Evolutionary conservation across 2,113 vertebrate genomes (phyloP), one percentile per base, ranked within the genome.

Genomic region (Pterocles orientalis): DNA sequence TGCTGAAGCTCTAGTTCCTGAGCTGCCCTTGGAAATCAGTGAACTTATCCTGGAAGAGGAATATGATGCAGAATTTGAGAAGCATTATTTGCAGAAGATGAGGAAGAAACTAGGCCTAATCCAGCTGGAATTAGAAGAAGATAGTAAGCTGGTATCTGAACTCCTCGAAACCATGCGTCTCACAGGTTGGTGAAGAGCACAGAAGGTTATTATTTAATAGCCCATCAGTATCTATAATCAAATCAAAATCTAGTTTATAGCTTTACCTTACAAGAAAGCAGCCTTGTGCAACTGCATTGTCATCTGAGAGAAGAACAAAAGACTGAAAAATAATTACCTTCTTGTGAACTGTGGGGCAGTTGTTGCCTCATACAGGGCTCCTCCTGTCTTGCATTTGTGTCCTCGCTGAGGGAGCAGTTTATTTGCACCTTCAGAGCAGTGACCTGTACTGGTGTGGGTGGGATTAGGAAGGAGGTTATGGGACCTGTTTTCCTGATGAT

Each of bases 81-180:
- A 86, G 28, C 98, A 98, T 90, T 99, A 99, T 97, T 95, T 99
- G 78, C 96, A 97, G 51, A 99, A 98, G 96, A 99, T 99, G 99
- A 99, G 99, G 93, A 98, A 97, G 92, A 99, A 99, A 96, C 97
- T 99, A 95, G 99, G 99, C 75, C 97, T 99, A 5, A 94, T 99
- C 92, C 97, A 82, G 2, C 96, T 97, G 28, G 97, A 98, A 70
- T 98, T 98, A 45, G 98, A 99, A 7, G 99, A 98, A 24, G 99
- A 99, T 10, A 95, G 95, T 34, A 95, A 97, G 1, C 98, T 99
- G 82, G 98, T 99, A 85, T 98, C 98, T 12, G 94, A 97, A 78
- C 97, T 99, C 20, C 96, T 99, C n/a, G 98, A 99, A 97, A 99
- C 99, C 62, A 99, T 99, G 99, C 99, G 98, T 90, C 92, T 98